These are phyloP conservation scores for Limonius californicus DNA, from an alignment of 1,140 invertebrate species.

Conservation along the genomic window DNA sequence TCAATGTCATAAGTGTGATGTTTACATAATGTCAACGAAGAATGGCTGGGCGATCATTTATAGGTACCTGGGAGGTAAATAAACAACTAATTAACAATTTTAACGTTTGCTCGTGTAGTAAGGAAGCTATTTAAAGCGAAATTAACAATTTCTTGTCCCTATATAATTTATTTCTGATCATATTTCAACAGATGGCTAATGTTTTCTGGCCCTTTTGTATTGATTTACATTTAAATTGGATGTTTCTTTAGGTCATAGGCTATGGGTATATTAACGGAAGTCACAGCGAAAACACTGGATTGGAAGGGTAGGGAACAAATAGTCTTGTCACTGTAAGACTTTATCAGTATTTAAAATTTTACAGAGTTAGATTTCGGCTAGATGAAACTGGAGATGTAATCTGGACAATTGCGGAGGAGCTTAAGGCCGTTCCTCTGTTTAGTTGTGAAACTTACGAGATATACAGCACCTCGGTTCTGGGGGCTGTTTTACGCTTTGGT, in stretches of 20 bases:
- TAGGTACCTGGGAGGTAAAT: conserved; percentile 48
- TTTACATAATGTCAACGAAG: conserved; percentile 22
- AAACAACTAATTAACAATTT: conserved; percentile 1
- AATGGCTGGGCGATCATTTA: conserved; percentile 42
- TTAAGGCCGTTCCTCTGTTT: conserved; percentile 59
- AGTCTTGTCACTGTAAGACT: no score
- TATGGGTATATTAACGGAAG: conserved; percentile 49
- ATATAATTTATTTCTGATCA: no score
- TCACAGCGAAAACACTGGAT: conserved; percentile 49
- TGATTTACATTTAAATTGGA: no score
- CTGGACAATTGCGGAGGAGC: conserved; percentile 58
- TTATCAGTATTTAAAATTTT: conserved; percentile 20
- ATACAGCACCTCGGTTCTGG: conserved; percentile 33
- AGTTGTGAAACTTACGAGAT: conserved; percentile 65
- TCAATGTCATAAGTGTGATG: background rate
- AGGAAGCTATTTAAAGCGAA: no score
- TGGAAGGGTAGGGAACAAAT: conserved; percentile 55
- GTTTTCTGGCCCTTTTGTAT: no score
- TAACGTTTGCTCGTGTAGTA: no score
- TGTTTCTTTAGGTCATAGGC: conserved; percentile 50
- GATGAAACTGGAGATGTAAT: conserved; percentile 64
- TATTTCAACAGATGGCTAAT: no score
- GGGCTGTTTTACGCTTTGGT: conserved; percentile 52
- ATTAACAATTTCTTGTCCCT: no score
- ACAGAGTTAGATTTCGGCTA: conserved; percentile 60